Conservation (phyloP, 2,797 vertebrate genomes). For the Lagodon rhomboides region DNA sequence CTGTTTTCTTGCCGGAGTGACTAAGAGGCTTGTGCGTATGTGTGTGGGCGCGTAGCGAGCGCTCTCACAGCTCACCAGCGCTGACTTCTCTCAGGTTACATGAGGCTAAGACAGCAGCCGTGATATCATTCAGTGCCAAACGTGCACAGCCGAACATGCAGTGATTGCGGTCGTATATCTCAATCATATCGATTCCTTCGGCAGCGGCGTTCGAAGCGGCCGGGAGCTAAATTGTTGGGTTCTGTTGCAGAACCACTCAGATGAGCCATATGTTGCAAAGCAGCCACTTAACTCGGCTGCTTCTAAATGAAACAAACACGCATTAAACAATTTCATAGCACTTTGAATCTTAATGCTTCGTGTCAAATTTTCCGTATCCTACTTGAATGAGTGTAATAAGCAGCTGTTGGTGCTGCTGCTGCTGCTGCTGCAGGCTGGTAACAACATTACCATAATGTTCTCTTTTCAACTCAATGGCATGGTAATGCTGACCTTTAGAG, state of each 20-base stretch:
- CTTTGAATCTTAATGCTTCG: conserved; percentile 35
- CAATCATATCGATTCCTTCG: conserved; percentile 28
- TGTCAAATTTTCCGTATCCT: conserved; percentile 32
- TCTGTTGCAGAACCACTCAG: conserved; percentile 18
- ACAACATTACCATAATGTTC: conserved; percentile 78
- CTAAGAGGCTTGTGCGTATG: conserved; percentile 72
- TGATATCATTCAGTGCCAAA: conserved; percentile 50
- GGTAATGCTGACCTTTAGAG: conserved; percentile 81
- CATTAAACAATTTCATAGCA: conserved; percentile 35
- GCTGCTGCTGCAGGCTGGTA: conserved; percentile 54
- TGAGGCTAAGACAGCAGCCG: conserved; percentile 56
- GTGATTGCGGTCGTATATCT: conserved; percentile 21
- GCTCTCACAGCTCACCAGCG: conserved; percentile 64
- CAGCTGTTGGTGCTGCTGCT: conserved; percentile 54
- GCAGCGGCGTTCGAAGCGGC: neutral
- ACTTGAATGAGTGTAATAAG: conserved; percentile 59
- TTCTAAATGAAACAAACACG: conserved; percentile 42
- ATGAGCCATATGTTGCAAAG: conserved; percentile 18
- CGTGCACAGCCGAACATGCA: conserved; percentile 22
- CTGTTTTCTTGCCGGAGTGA: conserved; percentile 70
- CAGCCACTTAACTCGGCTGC: conserved; percentile 34
- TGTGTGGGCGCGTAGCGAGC: conserved; percentile 69
- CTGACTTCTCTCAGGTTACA: conserved; percentile 74
- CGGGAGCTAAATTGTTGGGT: conserved; percentile 16
- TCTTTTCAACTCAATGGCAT: conserved; percentile 70